Percentiles rank a stretch among this genome's conserved stretches.
Conservation (phyloP, 2,797 vertebrate species). For the Gymnoscopelus braueri region DNA sequence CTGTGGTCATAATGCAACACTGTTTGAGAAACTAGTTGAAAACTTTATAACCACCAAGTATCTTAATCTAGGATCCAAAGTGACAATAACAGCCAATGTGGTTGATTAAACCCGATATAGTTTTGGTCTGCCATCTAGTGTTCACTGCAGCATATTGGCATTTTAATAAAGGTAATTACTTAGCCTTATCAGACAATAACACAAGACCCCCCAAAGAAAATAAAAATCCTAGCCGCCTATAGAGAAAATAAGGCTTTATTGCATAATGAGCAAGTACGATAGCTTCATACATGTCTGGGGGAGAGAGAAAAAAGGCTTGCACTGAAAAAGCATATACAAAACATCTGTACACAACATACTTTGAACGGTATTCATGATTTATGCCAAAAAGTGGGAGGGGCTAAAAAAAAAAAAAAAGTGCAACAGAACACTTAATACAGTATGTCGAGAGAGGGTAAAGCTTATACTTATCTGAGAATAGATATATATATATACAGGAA, state of each 20-base stretch:
- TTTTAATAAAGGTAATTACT: conserved; percentile 22
- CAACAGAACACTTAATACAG: conserved; percentile 77
- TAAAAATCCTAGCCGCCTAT: conserved; percentile 30
- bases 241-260: conserved; percentile 92
- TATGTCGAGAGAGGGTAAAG: conserved; percentile 83
- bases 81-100: no score
- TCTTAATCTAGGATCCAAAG: no score
- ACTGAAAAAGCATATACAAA: conserved; percentile 85
- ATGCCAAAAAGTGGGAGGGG: conserved; percentile 73
- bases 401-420: conserved; percentile 82
- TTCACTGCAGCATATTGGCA: conserved; percentile 53
- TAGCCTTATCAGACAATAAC: no score
- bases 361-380: conserved; percentile 69
- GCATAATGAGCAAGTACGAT: conserved; percentile 86
- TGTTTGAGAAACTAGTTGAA: no score
- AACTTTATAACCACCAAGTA: no score
- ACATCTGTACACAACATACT: conserved; percentile 86
- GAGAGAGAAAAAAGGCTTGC: conserved; percentile 62
- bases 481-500: conserved; percentile 81
- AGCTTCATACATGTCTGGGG: conserved; percentile 76
- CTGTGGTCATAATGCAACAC: no score
- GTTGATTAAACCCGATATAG: no score
- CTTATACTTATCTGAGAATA: conserved; percentile 86
- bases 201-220: neutral
- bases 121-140: conserved; percentile 59